A percentile compares a stretch with the other conserved stretches of the same genome.
Evolutionary conservation across 2,888 invertebrate genomes (phyloP).

Genomic region (Limnephilus lunatus): DNA sequence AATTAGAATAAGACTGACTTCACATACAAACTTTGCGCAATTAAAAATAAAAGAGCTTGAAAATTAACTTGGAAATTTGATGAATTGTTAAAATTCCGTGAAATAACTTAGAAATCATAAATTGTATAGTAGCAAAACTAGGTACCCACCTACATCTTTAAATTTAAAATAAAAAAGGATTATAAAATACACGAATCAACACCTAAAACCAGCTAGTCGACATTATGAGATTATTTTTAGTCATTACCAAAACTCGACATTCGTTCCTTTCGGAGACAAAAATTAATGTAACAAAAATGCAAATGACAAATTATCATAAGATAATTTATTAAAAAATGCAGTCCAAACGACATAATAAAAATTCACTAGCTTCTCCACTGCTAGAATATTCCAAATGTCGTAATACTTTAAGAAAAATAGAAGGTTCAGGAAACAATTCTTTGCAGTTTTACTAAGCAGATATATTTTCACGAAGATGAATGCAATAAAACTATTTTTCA

Average conservation of each 20-base stretch:
- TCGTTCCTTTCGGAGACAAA: neutral
- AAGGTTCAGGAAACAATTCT: neutral
- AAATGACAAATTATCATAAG: neutral
- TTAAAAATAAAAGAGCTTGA: too few species aligned
- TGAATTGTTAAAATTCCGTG: too few species aligned
- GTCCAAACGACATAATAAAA: neutral
- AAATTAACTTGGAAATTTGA: too few species aligned
- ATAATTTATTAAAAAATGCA: slow-evolving; percentile 2
- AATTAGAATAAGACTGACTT: too few species aligned
- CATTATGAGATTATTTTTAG: neutral
- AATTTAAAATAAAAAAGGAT: too few species aligned
- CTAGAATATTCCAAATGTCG: neutral
- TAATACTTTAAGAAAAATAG: neutral
- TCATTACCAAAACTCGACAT: neutral
- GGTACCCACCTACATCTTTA: too few species aligned
- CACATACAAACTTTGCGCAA: too few species aligned
- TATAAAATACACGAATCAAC: neutral
- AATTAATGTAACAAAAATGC: neutral
- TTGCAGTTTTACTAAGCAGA: neutral
- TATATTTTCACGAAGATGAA: too few species aligned
- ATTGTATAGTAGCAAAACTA: neutral
- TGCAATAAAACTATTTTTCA: too few species aligned
- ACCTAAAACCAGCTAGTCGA: neutral
- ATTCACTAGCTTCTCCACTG: neutral
- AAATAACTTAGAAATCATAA: neutral